A percentile compares a stretch with the other conserved stretches of the same genome.
Evolutionary conservation across 1,140 invertebrate genomes (phyloP).

Genomic region (Lucilia cuprina): DNA sequence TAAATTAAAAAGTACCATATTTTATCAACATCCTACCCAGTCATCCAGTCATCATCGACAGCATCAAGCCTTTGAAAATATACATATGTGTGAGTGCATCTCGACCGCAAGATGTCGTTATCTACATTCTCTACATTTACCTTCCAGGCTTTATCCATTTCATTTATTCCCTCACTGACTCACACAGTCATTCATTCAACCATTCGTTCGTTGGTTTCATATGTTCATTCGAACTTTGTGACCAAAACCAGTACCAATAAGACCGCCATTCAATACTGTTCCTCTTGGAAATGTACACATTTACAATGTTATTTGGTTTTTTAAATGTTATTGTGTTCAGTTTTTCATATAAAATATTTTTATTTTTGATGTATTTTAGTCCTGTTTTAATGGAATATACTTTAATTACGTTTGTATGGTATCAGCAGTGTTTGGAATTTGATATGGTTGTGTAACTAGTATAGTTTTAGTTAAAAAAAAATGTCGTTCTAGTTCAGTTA

Average conservation of each 20-base stretch:
- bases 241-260: no score
- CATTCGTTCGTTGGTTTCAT: no score
- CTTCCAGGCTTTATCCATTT: neutral
- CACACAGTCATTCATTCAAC: neutral
- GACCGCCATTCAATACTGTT: neutral
- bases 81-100: neutral
- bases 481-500: no score
- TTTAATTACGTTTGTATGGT: no score
- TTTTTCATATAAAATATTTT: neutral
- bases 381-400: no score
- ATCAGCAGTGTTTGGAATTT: no score
- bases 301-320: neutral
- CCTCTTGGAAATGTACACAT: neutral
- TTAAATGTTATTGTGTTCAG: neutral
- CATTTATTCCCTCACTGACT: neutral
- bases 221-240: no score
- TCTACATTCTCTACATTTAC: constrained; percentile 5
- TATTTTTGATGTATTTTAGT: no score
- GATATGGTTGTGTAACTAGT: no score
- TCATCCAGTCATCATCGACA: neutral
- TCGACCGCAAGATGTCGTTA: constrained; percentile 19
- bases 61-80: neutral
- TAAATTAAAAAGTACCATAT: neutral
- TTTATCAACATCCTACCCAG: neutral
- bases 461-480: no score